These are phyloP conservation scores for Diarsia brunnea DNA, from an alignment of 2,888 invertebrate genomes.

Conservation along the genomic window DNA sequence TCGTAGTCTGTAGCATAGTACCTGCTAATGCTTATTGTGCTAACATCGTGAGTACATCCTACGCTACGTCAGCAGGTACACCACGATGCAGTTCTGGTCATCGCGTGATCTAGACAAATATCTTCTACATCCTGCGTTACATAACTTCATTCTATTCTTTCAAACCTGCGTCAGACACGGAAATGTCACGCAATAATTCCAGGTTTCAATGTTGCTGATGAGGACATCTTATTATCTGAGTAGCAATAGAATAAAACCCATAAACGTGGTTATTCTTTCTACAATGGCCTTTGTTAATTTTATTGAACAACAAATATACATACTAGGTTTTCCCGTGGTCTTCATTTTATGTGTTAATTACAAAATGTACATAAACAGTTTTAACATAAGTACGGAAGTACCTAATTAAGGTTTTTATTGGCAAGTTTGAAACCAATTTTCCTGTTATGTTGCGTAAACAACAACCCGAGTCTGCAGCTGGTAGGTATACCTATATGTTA, in stretches of 20 bases:
- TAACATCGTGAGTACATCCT: neutral
- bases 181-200: constrained; percentile 41
- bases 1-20: neutral
- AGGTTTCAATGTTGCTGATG: constrained; percentile 41
- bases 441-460: neutral
- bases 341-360: constrained; percentile 43
- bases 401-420: constrained; percentile 6
- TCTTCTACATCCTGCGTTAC: constrained; percentile 29
- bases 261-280: constrained; percentile 41
- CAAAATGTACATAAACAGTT: constrained; percentile 1
- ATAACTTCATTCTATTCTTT: constrained; percentile 12
- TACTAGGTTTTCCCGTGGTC: constrained; percentile 46
- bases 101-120: constrained; percentile 33
- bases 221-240: constrained; percentile 41
- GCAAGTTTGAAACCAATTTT: neutral
- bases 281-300: constrained; percentile 49
- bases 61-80: neutral
- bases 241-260: constrained; percentile 37
- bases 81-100: neutral
- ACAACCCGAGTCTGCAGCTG: neutral
- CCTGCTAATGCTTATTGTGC: constrained; percentile 3
- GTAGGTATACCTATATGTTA: neutral
- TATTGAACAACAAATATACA: constrained; percentile 30
- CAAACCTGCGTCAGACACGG: constrained; percentile 41
- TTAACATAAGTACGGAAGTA: constrained; percentile 21